A percentile compares a stretch with the other conserved stretches of the same genome.
phyloP scores from a whole-genome alignment of 2,113 vertebrate genomes.

The Sinosuthora webbiana region DNA sequence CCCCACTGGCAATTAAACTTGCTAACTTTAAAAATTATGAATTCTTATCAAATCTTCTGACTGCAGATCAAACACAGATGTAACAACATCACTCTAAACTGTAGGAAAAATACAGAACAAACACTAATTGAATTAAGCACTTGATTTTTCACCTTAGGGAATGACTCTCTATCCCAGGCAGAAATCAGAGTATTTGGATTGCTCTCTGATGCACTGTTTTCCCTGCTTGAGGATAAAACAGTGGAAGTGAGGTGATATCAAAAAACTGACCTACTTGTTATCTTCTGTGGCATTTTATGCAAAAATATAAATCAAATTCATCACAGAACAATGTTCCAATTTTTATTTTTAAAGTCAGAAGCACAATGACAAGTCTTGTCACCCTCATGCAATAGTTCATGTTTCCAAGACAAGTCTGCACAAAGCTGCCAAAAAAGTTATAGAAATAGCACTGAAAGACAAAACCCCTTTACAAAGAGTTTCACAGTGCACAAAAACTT shows the following conservation, averaged over 20 bases:
- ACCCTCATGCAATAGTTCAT: fast-evolving
- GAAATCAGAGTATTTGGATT: background rate
- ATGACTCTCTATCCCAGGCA: background rate
- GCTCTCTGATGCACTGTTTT: background rate
- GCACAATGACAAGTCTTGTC: fast-evolving
- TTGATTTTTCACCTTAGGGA: background rate
- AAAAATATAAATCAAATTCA: background rate
- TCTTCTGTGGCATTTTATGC: background rate
- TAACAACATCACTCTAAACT: background rate
- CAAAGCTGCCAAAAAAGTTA: background rate
- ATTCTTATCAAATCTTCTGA: background rate
- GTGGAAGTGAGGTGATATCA: background rate
- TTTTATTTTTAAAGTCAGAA: background rate
- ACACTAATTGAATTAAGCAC: background rate
- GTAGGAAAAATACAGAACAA: background rate
- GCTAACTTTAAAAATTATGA: background rate
- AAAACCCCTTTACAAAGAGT: background rate
- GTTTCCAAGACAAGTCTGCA: background rate
- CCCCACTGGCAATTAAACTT: background rate
- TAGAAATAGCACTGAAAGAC: background rate
- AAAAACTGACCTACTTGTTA: background rate
- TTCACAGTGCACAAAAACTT: background rate
- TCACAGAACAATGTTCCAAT: background rate
- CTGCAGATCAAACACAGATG: background rate
- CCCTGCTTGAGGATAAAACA: background rate